Percentiles rank a stretch among this genome's conserved stretches.
These are phyloP conservation scores for Ctenopoma kingsleyae DNA, from an alignment of 2,797 vertebrate species.

Conservation along the genomic window DNA sequence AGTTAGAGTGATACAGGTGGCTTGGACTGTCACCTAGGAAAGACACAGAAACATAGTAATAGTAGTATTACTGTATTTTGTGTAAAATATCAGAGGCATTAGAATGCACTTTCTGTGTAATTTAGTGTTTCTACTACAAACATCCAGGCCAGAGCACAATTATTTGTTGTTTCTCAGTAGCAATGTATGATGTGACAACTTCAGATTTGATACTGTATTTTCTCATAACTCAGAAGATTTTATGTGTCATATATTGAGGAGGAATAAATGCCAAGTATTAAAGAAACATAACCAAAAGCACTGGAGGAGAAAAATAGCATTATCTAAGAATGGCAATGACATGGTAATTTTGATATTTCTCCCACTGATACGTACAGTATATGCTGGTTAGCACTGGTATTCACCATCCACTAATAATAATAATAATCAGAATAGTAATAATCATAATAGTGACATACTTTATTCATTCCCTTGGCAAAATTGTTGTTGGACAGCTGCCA, in stretches of 20 bases:
- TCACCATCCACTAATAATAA: too few species aligned
- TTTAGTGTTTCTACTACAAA: background rate
- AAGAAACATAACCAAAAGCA: background rate
- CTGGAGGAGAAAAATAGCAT: background rate
- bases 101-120: too few species aligned
- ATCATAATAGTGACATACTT: too few species aligned
- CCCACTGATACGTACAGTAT: too few species aligned
- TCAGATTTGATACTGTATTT: background rate
- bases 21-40: constrained; percentile 87
- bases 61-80: background rate
- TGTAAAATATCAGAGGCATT: background rate
- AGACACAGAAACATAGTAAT: background rate
- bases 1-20: constrained; percentile 88
- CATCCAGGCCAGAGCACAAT: too few species aligned
- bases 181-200: background rate
- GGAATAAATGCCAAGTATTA: background rate
- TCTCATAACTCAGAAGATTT: background rate
- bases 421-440: too few species aligned
- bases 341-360: background rate
- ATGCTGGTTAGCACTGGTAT: too few species aligned
- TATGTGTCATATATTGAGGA: background rate
- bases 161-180: background rate
- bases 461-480: too few species aligned
- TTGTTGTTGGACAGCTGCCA: too few species aligned
- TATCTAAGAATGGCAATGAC: background rate